Evolutionary conservation across 2,797 vertebrate genomes (phyloP), one percentile per base, ranked within the genome.

Genomic region (Acipenser oxyrinchus): DNA sequence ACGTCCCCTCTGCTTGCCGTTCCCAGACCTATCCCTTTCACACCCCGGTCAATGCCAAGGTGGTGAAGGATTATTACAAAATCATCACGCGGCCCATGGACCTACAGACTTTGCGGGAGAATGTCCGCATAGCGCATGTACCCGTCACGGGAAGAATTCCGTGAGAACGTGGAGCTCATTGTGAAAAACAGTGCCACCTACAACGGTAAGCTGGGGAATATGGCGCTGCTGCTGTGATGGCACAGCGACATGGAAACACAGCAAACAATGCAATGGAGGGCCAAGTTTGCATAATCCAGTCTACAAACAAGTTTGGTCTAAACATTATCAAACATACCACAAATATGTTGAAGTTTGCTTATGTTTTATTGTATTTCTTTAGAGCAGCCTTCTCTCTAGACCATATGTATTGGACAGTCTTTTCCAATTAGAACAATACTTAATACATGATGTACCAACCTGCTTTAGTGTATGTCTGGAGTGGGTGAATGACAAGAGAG

Each of bases 11-110:
- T 37, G 23, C 23, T 37, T 37, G 23, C 23, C 23, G 23, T 23
- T 1, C 50, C 58, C 75, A 99, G 97, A 99, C 95, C 0, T 99
- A 99, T 70, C 97, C 97, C 0, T 99, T 99, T 70, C 96, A 99
- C 77, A 96, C 95, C 0, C 96, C 97, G 1, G 97, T 99, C 51
- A 99, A 98, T 61, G 93, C 91, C 53, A 98, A 99, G 78, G 92
- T 97, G 53, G 96, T 99, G 69, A 98, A 98, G 78, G 95, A 99
- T 81, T 99, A 99, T 77, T 99, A 99, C n/a, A 98, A 97, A 84
- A 97, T 99, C 67, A 97, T 99, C 74, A 94, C 92, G 0, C 87
- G 94, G 18, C 97, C 97, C 3, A 99, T 99, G 96, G 96, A 99
- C 81, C 85, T 99, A 68, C 97, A 99, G 83, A 98, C 95, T 0